Evolutionary conservation across 2,113 vertebrate species (phyloP).

Genomic region (Ageneiosus marmoratus): DNA sequence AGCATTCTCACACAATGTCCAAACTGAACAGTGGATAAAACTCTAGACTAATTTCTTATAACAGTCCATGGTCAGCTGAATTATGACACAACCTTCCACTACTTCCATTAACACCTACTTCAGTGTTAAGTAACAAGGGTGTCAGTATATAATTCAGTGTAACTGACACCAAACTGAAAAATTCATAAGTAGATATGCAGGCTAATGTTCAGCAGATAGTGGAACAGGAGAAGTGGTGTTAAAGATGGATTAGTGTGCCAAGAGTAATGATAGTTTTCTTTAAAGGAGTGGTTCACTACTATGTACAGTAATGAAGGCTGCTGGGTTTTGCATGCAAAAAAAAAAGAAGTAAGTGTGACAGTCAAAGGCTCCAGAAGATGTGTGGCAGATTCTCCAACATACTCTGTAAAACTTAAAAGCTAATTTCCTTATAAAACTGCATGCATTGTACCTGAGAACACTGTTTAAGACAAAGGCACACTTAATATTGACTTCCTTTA

Average conservation of each 20-base stretch:
- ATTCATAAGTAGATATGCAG: slow-evolving; percentile 63
- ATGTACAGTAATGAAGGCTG: not conserved
- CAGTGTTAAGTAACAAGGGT: slow-evolving; percentile 57
- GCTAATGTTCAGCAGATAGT: slow-evolving; percentile 65
- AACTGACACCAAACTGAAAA: slow-evolving; percentile 65
- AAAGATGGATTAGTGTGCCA: slow-evolving; percentile 52
- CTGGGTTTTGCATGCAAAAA: too few species aligned
- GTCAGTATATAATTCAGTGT: slow-evolving; percentile 59
- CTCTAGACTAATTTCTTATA: slow-evolving; percentile 5
- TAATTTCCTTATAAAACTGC: too few species aligned
- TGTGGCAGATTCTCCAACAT: too few species aligned
- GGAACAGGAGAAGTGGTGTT: slow-evolving; percentile 63
- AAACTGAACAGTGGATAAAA: not conserved
- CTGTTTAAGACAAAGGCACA: too few species aligned
- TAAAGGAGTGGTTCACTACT: slow-evolving; percentile 51
- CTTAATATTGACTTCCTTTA: too few species aligned
- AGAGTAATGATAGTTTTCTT: slow-evolving; percentile 60
- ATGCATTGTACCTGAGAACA: too few species aligned
- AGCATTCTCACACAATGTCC: not conserved
- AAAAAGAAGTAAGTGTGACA: slow-evolving; percentile 16
- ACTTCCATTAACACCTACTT: slow-evolving; percentile 10
- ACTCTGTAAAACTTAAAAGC: too few species aligned
- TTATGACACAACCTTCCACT: slow-evolving; percentile 1
- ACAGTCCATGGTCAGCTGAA: not conserved
- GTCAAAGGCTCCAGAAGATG: too few species aligned